Conservation (phyloP, 1,140 invertebrate species). For the Drosophila santomea region DNA sequence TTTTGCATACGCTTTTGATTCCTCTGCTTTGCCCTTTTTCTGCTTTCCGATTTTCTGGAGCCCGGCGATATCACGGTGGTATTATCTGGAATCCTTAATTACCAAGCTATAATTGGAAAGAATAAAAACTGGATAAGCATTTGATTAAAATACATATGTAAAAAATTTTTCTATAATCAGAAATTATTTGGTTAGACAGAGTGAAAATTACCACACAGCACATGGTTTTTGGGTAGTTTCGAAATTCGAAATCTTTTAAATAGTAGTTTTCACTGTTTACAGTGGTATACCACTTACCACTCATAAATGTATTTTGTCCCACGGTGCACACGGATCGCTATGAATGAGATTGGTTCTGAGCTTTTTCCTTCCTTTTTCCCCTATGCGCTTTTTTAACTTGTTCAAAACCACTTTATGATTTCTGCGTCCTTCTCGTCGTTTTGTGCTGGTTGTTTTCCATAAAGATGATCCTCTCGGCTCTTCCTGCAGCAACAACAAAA, state of each 20-base stretch:
- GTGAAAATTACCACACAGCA: background rate
- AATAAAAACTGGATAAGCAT: background rate
- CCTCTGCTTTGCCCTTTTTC: conserved; percentile 58
- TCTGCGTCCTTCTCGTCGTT: conserved; percentile 64
- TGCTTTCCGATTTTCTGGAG: conserved; percentile 29
- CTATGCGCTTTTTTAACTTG: conserved; percentile 75
- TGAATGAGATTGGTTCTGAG: conserved; percentile 58
- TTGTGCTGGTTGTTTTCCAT: conserved; percentile 57
- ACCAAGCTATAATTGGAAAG: conserved; percentile 13
- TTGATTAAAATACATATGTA: background rate
- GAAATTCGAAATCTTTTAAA: too few species aligned
- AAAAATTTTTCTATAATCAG: background rate
- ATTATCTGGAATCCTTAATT: conserved; percentile 22
- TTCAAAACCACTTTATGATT: conserved; percentile 82
- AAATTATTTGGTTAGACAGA: background rate
- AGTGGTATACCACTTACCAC: background rate
- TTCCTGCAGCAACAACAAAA: conserved; percentile 66
- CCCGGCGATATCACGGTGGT: conserved; percentile 56
- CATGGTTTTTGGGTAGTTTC: background rate
- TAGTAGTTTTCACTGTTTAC: background rate
- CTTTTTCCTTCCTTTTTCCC: conserved; percentile 39
- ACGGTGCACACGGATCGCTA: conserved; percentile 53
- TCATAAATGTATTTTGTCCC: background rate
- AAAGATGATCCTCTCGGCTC: conserved; percentile 72
- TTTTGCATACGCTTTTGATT: conserved; percentile 72